Evolutionary conservation across 2,797 vertebrate genomes (phyloP), one percentile per base, ranked within the genome.

Genomic region (Xenops minutus): DNA sequence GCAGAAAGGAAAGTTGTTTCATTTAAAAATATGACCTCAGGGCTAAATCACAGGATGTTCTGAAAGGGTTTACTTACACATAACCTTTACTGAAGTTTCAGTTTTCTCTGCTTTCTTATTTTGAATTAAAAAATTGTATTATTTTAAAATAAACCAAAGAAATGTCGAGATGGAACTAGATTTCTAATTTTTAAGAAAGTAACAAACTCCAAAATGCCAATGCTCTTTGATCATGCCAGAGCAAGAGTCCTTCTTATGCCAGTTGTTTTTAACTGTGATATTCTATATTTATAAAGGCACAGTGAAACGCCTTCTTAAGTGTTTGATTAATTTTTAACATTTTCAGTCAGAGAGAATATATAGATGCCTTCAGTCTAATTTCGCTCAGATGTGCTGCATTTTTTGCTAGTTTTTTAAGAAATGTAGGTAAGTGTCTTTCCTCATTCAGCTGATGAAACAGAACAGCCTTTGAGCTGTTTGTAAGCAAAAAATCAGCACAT

Each of bases 11-110:
- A 86, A 69, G 6, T 11, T 52, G 17, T 6, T 77, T 90, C 20
- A 32, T 27, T 71, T 64, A 43, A 61, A 62, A 23, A 7, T 46
- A 37, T 4, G 10, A 77, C 5, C 10, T 69, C 34, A 68, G 37
- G 7, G 7, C 23, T 61, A 3, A 30, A 36, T 86, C 9, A 20
- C 2, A 0, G 0, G 8, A 11, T 75, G 5, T 29, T 91, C 44
- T 91, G 32, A 51, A 89, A 75, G 32, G 4, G 2, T 54, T 24
- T 46, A 55, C 22, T 44, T 71, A 9, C 36, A 9, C 23, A 19
- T 62, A 84, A 66, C 5, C 7, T 51, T 64, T 62, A 20, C 1
- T 19, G 13, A 88, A 46, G 6, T 73, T 82, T 37, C n/a, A 48
- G 4, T 78, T 79, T 82, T 55, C n/a, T 85, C 36, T 44, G 7